Percentiles rank a stretch among this genome's conserved stretches.
phyloP scores from a whole-genome alignment of 2,113 vertebrate genomes.

The Acanthisitta chloris region DNA sequence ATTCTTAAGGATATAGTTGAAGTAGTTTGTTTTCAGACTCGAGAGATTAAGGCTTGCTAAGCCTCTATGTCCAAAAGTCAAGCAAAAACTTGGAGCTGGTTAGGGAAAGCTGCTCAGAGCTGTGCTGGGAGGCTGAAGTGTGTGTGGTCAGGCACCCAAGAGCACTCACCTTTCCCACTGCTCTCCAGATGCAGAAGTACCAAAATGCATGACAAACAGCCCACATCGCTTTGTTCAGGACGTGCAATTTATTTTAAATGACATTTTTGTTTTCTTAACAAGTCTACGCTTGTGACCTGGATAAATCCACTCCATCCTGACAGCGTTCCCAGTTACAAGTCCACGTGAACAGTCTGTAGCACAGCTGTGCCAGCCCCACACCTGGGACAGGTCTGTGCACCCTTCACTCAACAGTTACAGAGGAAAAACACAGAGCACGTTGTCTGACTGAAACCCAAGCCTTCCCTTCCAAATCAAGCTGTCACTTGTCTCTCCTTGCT shows the following conservation, averaged over 20 bases:
- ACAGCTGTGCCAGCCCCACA: fast-evolving
- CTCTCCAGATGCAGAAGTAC: background rate
- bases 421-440: background rate
- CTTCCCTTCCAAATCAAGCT: background rate
- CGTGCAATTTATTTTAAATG: constrained; percentile 6
- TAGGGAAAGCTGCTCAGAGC: background rate
- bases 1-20: background rate
- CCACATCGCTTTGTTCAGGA: background rate
- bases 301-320: background rate
- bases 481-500: background rate
- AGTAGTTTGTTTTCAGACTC: background rate
- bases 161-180: background rate
- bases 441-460: background rate
- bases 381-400: background rate
- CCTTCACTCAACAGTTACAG: background rate
- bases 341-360: background rate
- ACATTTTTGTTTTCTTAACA: constrained; percentile 8
- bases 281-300: background rate
- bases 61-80: background rate
- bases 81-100: background rate
- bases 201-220: background rate
- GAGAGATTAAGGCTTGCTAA: background rate
- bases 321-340: background rate
- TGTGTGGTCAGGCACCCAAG: no score
- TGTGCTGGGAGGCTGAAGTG: fast-evolving